Conservation (phyloP, 2,888 invertebrate genomes). For the Myopa tessellatipennis region DNA sequence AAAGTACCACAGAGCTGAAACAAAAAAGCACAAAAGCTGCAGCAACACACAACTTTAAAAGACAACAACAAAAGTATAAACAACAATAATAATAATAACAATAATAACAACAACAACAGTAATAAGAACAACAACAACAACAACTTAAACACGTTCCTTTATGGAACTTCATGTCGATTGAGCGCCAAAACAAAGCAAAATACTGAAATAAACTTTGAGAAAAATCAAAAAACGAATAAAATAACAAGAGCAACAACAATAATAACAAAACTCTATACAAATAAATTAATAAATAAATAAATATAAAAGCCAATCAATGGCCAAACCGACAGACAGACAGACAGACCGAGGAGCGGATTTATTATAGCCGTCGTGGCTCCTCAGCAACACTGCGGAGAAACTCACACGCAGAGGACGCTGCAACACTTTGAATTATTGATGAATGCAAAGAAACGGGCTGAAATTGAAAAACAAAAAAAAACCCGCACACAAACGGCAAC, state of each 20-base stretch:
- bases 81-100: constrained; percentile 39
- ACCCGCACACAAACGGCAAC: background rate
- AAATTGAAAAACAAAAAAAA: background rate
- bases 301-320: constrained; percentile 20
- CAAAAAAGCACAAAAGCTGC: constrained; percentile 37
- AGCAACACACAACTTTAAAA: too few relatives aligned
- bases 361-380: constrained; percentile 18
- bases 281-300: constrained; percentile 13
- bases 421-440: constrained; percentile 16
- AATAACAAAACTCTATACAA: constrained; percentile 31
- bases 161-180: constrained; percentile 34
- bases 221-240: background rate
- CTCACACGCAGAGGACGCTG: constrained; percentile 17
- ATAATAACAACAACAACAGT: constrained; percentile 48
- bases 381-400: background rate
- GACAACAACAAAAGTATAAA: constrained; percentile 10
- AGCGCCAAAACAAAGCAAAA: constrained; percentile 30
- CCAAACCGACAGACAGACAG: background rate
- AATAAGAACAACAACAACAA: constrained; percentile 50
- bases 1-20: too few relatives aligned
- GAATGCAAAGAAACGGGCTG: constrained; percentile 1
- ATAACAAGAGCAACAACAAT: background rate
- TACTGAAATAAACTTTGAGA: constrained; percentile 14
- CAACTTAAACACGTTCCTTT: constrained; percentile 16
- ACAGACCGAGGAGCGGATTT: constrained; percentile 24